Conservation (phyloP, 1,140 invertebrate species). For the Drosophila burlai region DNA sequence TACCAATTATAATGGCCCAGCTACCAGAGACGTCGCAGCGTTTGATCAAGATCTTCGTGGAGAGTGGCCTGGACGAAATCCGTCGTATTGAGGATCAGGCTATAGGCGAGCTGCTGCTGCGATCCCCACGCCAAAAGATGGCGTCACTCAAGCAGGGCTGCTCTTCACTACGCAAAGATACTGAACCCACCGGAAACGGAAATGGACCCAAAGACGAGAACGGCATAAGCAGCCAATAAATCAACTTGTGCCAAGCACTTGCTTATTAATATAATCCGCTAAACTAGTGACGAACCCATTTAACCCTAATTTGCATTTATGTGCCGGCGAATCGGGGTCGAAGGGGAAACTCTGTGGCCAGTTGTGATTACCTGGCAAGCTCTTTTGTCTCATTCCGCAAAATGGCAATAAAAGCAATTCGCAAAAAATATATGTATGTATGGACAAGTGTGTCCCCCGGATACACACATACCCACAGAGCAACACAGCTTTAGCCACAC, state of each 20-base stretch:
- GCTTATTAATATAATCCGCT: constrained; percentile 80
- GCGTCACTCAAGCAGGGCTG: neutral
- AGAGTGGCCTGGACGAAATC: constrained; percentile 31
- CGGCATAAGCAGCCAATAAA: constrained; percentile 75
- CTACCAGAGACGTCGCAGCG: neutral
- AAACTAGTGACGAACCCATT: constrained; percentile 48
- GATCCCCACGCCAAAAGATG: neutral
- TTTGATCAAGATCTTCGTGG: constrained; percentile 27
- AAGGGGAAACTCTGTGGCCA: constrained; percentile 39
- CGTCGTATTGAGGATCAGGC: constrained; percentile 31
- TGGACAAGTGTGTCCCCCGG: constrained; percentile 1
- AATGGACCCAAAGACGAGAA: neutral
- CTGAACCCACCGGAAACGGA: neutral
- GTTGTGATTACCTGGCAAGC: constrained; percentile 54
- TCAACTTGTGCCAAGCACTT: constrained; percentile 76
- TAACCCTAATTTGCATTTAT: constrained; percentile 84
- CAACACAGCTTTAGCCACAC: constrained; percentile 29
- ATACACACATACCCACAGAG: constrained; percentile 25
- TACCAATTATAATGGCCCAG: neutral
- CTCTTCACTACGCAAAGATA: neutral
- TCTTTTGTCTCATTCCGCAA: constrained; percentile 70
- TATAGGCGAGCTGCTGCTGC: constrained; percentile 11
- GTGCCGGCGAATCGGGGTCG: constrained; percentile 42
- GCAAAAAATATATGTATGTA: constrained; percentile 52
- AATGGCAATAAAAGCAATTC: constrained; percentile 77